Base-by-base conservation (phyloP, 35 echinoderm and acorn worm genomes). In the Strongylocentrotus purpuratus region DNA sequence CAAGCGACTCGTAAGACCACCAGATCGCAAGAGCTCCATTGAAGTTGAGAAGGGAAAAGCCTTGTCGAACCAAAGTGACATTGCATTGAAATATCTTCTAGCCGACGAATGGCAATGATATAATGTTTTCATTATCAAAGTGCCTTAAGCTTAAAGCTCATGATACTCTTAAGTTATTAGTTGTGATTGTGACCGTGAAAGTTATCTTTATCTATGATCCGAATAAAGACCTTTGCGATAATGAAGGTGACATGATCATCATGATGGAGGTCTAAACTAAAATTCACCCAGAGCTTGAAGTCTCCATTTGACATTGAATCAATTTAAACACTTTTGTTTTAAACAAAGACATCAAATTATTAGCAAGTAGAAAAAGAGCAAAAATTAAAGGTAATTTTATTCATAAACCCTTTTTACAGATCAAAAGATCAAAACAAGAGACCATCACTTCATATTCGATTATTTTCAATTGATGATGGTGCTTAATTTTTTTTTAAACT, bases 111-210 rank as follows among this genome's bases (percentile, higher is more conserved):
- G 65, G 22, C 65, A 78, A n/a, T 78, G 65, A n/a, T 78, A 78
- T 78, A 78, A 78, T 78, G 65, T 78, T 78, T 78, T 78, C 28
- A 78, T 28, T 78, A 78, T 78, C 65, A 78, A 78, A 78, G 65
- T 78, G 65, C 65, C 61, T 18, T 22, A 78, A 78, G 65, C 65
- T 78, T 28, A n/a, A 7, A 28, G 65, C 65, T 78, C 65, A 78
- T 78, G 65, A 78, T 78, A 78, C 65, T 78, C 22, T 78, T n/a
- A n/a, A 78, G 20, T 78, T 78, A 78, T 70, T 78, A 78, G 20
- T 78, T n/a, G 20, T 78, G 65, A 78, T 78, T 78, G 25, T n/a
- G 65, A 78, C 65, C 65, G 28, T 6, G 28, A n/a, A 78, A 78
- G 65, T 78, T 78, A 22, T n/a, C 65, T 78, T 78, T 78, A 78